These are phyloP conservation scores for Falco concolor DNA, from an alignment of 2,797 vertebrate genomes.

Conservation along the genomic window DNA sequence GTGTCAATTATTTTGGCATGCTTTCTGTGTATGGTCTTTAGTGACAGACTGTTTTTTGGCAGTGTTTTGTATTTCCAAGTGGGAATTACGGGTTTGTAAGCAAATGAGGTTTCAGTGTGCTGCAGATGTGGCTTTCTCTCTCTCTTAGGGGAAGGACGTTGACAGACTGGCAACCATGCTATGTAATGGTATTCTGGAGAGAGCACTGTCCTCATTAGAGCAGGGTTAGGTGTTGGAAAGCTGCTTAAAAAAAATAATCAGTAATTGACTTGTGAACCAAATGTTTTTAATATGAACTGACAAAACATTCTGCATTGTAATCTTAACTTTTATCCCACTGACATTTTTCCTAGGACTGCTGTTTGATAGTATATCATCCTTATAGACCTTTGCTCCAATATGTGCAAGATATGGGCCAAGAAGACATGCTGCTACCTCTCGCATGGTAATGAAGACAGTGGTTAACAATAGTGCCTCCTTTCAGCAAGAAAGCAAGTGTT, in stretches of 20 bases:
- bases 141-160: conserved; percentile 65
- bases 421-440: conserved; percentile 96
- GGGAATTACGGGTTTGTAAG: conserved; percentile 68
- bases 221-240: conserved; percentile 53
- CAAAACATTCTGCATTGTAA: conserved; percentile 46
- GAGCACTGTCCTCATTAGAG: conserved; percentile 64
- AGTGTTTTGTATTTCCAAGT: conserved; percentile 64
- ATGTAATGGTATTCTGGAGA: conserved; percentile 70
- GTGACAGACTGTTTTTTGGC: conserved; percentile 67
- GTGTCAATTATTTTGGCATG: conserved; percentile 65
- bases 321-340: conserved; percentile 60
- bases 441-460: conserved; percentile 85
- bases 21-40: conserved; percentile 59
- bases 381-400: conserved; percentile 97
- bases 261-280: conserved; percentile 46
- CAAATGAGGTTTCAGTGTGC: conserved; percentile 72
- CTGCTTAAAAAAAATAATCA: conserved; percentile 10
- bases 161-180: conserved; percentile 67
- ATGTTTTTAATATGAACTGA: conserved; percentile 21
- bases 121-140: conserved; percentile 69
- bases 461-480: conserved; percentile 38
- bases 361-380: conserved; percentile 98
- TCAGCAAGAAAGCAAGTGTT: neutral
- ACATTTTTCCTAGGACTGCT: conserved; percentile 89
- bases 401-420: conserved; percentile 99